These are phyloP conservation scores for Gallinago undulata DNA, from an alignment of 2,113 vertebrate genomes.

Conservation along the genomic window DNA sequence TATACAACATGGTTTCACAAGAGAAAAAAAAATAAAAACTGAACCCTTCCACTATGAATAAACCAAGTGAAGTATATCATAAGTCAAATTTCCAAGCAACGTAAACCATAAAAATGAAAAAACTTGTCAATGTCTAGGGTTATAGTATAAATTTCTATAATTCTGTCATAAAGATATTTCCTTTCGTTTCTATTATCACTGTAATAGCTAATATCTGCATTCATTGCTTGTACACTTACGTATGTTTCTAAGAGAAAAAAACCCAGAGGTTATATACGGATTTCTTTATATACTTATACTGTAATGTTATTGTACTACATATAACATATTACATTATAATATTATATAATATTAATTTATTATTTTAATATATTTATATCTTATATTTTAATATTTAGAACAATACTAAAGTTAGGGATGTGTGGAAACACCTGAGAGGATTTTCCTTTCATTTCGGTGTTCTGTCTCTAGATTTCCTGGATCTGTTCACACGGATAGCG, in stretches of 20 bases:
- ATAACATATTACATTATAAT: not conserved
- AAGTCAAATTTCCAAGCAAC: not conserved
- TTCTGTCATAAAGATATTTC: not conserved
- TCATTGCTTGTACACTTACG: not conserved
- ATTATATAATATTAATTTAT: not conserved
- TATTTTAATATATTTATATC: not conserved
- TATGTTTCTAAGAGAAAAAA: not conserved
- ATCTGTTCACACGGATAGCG: not conserved
- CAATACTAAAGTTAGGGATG: not conserved
- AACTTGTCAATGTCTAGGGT: not conserved
- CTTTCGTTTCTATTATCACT: not conserved
- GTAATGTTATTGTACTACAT: not conserved
- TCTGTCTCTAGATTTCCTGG: not conserved
- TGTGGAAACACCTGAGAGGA: not conserved
- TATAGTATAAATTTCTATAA: not conserved
- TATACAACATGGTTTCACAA: not conserved
- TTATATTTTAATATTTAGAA: not conserved
- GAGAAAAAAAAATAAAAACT: not conserved
- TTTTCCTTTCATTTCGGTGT: not conserved
- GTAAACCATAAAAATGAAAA: not conserved
- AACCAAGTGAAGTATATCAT: not conserved
- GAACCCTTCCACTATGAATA: not conserved
- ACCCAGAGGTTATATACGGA: fast-evolving
- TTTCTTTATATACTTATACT: not conserved
- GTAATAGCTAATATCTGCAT: not conserved